Evolutionary conservation across 2,888 invertebrate species (phyloP).

Genomic region (Tipula confusa): DNA sequence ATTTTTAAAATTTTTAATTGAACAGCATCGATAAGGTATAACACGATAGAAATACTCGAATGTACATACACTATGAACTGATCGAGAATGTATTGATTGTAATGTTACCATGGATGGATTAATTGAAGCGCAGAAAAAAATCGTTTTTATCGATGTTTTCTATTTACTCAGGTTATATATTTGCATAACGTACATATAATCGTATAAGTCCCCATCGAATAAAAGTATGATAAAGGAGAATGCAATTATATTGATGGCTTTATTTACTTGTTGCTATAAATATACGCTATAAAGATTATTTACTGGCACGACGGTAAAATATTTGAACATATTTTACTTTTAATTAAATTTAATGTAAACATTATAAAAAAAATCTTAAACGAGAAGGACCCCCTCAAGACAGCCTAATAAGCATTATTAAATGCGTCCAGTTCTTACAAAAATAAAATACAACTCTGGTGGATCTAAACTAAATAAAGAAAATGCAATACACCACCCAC

Average conservation of each 20-base stretch:
- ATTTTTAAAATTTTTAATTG: neutral
- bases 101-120: neutral
- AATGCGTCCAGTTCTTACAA: neutral
- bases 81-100: neutral
- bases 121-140: neutral
- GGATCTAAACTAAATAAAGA: neutral
- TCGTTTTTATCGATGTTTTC: no score
- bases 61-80: neutral
- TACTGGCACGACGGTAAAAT: no score
- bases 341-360: neutral
- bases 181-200: no score
- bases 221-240: no score
- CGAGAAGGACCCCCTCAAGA: neutral
- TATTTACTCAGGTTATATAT: neutral
- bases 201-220: no score
- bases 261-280: neutral
- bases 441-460: neutral
- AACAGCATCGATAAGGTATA: no score
- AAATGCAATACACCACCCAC: conserved; percentile 5
- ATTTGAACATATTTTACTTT: neutral
- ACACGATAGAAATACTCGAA: no score
- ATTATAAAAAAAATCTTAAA: no score
- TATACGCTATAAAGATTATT: neutral
- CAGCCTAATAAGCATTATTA: neutral
- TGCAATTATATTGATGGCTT: neutral